phyloP scores from a whole-genome alignment of 2,888 invertebrate species.

The Agrotis puta region DNA sequence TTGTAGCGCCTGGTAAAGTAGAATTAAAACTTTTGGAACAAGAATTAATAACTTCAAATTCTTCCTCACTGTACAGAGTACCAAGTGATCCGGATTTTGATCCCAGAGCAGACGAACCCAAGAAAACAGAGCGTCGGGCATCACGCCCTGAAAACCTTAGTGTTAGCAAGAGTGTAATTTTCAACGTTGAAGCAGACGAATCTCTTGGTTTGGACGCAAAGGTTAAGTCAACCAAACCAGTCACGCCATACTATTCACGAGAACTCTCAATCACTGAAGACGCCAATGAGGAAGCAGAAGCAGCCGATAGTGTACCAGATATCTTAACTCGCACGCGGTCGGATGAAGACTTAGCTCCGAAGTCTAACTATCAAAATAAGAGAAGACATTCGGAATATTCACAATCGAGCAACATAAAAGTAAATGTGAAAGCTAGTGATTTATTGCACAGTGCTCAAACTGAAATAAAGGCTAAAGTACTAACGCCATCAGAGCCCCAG shows the following conservation, averaged over 20 bases:
- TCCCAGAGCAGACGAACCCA: slow-evolving; percentile 93
- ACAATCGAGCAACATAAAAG: slow-evolving; percentile 71
- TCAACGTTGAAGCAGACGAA: slow-evolving; percentile 87
- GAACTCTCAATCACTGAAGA: slow-evolving; percentile 91
- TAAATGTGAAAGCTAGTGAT: slow-evolving; percentile 79
- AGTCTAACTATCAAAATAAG: slow-evolving; percentile 81
- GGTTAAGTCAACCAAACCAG: slow-evolving; percentile 92
- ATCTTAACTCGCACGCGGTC: slow-evolving; percentile 91
- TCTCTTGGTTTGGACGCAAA: slow-evolving; percentile 91
- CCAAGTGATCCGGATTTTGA: slow-evolving; percentile 95
- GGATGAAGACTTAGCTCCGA: slow-evolving; percentile 92
- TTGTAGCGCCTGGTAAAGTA: slow-evolving; percentile 94
- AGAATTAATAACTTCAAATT: slow-evolving; percentile 92
- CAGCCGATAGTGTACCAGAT: slow-evolving; percentile 93
- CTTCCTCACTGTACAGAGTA: slow-evolving; percentile 81
- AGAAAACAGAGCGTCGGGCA: slow-evolving; percentile 88
- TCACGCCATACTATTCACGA: slow-evolving; percentile 95
- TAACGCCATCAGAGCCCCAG: slow-evolving; percentile 89
- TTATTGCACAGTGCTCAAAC: slow-evolving; percentile 79
- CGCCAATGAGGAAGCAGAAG: slow-evolving; percentile 90
- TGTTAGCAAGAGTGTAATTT: slow-evolving; percentile 88
- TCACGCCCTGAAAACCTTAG: slow-evolving; percentile 92
- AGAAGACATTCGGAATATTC: slow-evolving; percentile 90
- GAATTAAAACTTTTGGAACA: slow-evolving; percentile 95
- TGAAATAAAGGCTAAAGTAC: slow-evolving; percentile 91